Evolutionary conservation across 37 sponge, comb jelly and placozoan genomes (phyloP).

Genomic region (Cliona cf. orientalis): DNA sequence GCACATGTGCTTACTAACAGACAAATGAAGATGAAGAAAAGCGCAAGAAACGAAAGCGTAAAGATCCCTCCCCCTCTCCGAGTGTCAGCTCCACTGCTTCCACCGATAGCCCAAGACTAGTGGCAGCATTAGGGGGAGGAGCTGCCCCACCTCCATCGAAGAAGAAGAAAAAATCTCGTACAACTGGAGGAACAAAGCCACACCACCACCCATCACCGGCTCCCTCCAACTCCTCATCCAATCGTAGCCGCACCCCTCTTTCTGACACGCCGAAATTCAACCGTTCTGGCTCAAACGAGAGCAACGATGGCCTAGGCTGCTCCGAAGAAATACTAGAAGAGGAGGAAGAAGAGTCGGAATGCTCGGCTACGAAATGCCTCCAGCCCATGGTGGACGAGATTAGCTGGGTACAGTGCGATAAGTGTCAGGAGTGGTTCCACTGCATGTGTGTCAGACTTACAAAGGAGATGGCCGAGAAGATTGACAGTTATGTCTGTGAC

Average conservation of each 20-base stretch:
- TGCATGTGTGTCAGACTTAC: conserved; percentile 86
- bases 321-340: conserved; percentile 51
- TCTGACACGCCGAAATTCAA: neutral
- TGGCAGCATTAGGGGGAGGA: neutral
- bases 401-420: conserved; percentile 95
- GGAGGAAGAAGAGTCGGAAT: conserved; percentile 61
- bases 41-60: conserved; percentile 4
- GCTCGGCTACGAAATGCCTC: conserved; percentile 71
- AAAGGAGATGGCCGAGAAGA: conserved; percentile 67
- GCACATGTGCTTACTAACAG: no score
- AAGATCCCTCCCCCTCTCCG: conserved; percentile 3
- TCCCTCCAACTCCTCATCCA: neutral
- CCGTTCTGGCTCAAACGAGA: neutral
- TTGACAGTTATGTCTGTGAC: conserved; percentile 81
- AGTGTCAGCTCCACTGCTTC: neutral
- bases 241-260: neutral
- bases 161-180: neutral
- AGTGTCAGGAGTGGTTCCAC: conserved; percentile 94
- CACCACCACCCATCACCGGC: conserved; percentile 18
- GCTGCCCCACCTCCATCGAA: neutral
- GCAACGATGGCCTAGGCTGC: conserved; percentile 39
- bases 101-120: neutral
- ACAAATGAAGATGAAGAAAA: conserved; percentile 16
- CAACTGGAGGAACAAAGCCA: neutral
- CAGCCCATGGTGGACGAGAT: conserved; percentile 76